Evolutionary conservation across 2,797 vertebrate species (phyloP).

Genomic region (Eulemur rubriventer): DNA sequence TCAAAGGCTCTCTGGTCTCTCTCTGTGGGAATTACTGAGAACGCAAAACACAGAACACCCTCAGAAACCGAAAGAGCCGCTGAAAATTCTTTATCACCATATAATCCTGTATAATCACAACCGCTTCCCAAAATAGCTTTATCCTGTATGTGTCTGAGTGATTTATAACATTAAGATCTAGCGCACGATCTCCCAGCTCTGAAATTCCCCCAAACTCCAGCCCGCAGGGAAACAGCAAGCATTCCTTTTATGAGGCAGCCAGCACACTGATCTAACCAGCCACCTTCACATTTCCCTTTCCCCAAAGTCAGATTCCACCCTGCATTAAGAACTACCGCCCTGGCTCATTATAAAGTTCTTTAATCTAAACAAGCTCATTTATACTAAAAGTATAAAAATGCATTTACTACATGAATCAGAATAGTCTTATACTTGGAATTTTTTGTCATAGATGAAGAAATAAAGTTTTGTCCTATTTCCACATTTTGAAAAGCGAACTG

Average conservation of each 20-base stretch:
- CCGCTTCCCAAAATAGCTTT: conserved; percentile 24
- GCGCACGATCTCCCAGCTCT: conserved; percentile 17
- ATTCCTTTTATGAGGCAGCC: background rate
- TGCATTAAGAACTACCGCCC: background rate
- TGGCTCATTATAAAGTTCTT: background rate
- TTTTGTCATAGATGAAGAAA: background rate
- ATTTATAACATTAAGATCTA: conserved; percentile 27
- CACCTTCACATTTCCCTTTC: background rate
- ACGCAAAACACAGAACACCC: background rate
- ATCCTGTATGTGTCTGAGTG: background rate
- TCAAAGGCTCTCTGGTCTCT: background rate
- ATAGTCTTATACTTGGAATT: conserved; percentile 10
- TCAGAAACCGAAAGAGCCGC: background rate
- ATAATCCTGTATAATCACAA: background rate
- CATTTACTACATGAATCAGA: background rate
- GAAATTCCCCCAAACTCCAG: background rate
- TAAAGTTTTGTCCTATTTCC: background rate
- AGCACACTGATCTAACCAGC: background rate
- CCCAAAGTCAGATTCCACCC: background rate
- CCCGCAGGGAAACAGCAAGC: background rate
- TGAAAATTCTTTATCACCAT: background rate
- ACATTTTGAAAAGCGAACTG: conserved; percentile 32
- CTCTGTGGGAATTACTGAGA: background rate
- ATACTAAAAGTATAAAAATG: conserved; percentile 15
- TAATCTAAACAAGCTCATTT: background rate